phyloP scores from a whole-genome alignment of 1,140 invertebrate genomes.

The Panagrolaimus sp. region DNA sequence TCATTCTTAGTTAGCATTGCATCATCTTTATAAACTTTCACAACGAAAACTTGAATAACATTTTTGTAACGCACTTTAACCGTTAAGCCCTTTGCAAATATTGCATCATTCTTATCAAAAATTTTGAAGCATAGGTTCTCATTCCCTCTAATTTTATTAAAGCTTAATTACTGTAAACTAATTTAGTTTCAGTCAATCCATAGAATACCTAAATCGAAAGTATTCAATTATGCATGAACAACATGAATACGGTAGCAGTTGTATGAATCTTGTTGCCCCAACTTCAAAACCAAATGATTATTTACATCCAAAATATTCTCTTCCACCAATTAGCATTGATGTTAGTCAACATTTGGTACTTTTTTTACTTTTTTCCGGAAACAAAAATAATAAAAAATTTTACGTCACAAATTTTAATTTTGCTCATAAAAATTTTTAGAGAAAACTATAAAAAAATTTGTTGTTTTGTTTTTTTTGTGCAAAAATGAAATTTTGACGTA shows the following conservation, averaged over 20 bases:
- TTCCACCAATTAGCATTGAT: neutral
- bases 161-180: no score
- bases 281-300: constrained; percentile 3
- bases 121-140: no score
- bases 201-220: constrained; percentile 4
- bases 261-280: neutral
- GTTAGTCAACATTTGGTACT: neutral
- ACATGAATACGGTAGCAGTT: neutral
- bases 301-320: constrained; percentile 13
- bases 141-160: no score
- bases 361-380: neutral
- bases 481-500: neutral
- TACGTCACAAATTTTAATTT: constrained; percentile 8
- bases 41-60: neutral
- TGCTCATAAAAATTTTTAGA: no score
- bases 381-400: neutral
- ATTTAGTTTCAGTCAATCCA: constrained; percentile 7
- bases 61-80: no score
- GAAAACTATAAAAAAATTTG: neutral
- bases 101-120: no score
- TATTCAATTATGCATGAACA: neutral
- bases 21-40: neutral
- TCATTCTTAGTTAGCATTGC: neutral
- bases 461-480: neutral
- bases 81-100: no score